These are phyloP conservation scores for Centropyge bicolor DNA, from an alignment of 2,797 vertebrate species.

Conservation along the genomic window DNA sequence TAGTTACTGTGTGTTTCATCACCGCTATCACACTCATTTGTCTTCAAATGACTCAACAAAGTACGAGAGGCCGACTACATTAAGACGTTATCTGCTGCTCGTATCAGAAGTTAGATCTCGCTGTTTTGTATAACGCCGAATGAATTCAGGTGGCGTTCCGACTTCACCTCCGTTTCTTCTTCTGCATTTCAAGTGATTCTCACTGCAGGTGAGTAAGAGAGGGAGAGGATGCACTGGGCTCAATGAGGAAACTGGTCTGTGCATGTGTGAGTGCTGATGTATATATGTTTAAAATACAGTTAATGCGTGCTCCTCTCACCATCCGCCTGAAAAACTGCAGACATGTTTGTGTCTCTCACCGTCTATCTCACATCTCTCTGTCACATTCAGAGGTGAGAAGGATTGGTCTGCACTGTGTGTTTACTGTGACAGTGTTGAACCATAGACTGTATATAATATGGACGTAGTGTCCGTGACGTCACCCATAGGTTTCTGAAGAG, in stretches of 20 bases:
- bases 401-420: background rate
- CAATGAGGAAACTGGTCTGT: conserved; percentile 1
- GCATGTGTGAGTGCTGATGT: background rate
- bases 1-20: conserved; percentile 47
- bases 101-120: conserved; percentile 12
- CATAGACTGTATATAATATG: too few relatives aligned
- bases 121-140: conserved; percentile 2
- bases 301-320: background rate
- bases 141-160: conserved; percentile 12
- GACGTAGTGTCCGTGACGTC: too few relatives aligned
- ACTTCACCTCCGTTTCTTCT: conserved; percentile 27
- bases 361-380: background rate
- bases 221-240: background rate
- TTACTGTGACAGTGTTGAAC: background rate
- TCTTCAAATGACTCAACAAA: conserved; percentile 27
- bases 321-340: too few relatives aligned
- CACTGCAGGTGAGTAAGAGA: background rate
- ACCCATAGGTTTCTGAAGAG: too few relatives aligned
- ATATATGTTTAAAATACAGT: background rate
- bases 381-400: too few relatives aligned
- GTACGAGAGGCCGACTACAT: conserved; percentile 1
- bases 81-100: conserved; percentile 22
- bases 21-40: conserved; percentile 24
- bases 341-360: too few relatives aligned
- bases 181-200: conserved; percentile 11